Evolutionary conservation across 64 coral and sea anemone species (phyloP), one percentile per base, ranked within the genome.

Genomic region (Orbicella faveolata): DNA sequence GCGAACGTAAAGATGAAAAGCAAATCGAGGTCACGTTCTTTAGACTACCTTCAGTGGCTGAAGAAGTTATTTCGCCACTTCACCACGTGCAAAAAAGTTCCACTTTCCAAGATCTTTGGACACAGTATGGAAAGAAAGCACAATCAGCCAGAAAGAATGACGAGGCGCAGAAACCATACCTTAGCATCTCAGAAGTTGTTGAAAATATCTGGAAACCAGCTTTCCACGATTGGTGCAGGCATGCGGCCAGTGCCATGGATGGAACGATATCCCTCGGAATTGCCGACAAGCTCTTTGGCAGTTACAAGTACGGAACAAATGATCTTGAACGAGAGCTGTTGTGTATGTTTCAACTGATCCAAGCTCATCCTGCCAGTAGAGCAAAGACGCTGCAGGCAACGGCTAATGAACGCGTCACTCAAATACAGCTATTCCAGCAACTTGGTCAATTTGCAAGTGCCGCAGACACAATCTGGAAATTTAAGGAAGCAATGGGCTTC

Each of bases 391-490:
- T 90, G 15, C 25, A 61, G 30, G 9, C 12, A 37, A 78, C 0
- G 41, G 67, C 48, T 20, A 33, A 18, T 0, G 12, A 82, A 51
- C 73, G 91, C 23, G 34, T 30, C 0, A 2, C 26, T 35, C 91
- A 93, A 66, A 93, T 93, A 26, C 63, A 37, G 10, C 35, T 17
- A 26, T 93, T 89, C 26, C 87, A 79, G 4, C 44, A 84, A 1
- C 55, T 93, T 66, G 52, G 77, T 44, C 20, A 93, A 6, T 83
- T 89, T 61, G 63, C 65, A 26, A 69, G 23, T 35, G 92, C 92
- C 9, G 78, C 92, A 48, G 92, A 93, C 12, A 82, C 79, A 34
- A 73, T 93, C 37, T 93, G 92, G 92, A 48, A 84, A 9, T 93
- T 93, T 62, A 93, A 93, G 55, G 57, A 93, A 37, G 79, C 86